Evolutionary conservation across 2,113 vertebrate species (phyloP), one percentile per base, ranked within the genome.

Genomic region (Sigmodon hispidus): DNA sequence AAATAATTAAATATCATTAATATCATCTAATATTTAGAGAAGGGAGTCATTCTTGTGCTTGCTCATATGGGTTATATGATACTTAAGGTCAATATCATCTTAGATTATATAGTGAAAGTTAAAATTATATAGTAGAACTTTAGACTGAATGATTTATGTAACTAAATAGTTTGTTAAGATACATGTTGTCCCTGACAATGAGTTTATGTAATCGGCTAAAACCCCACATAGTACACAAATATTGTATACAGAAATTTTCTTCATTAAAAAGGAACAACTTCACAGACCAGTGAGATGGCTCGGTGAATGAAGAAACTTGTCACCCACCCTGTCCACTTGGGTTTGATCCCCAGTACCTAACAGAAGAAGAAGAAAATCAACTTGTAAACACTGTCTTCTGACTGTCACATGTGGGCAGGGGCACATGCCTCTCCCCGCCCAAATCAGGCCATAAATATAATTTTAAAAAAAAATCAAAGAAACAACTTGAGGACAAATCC

Each of bases 11-110:
- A 8, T 57, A 59, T 45, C 76, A 89, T 59, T 83, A 91, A 73
- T 43, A 87, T 87, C 19, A 72, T 89, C n/a, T 90, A 92, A 93
- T 79, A 77, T 76, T 87, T 87, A 65, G 85, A 70, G 36, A 67
- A 22, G 45, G 34, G 45, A 89, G 70, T 89, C 70, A 75, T 40
- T 75, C 57, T 43, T 90, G 50, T 70, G 63, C 17, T 91, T 45
- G 70, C 19, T 83, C n/a, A 89, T 12, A 26, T 31, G 45, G 29
- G 2, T 40, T 91, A 1, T 76, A 48, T 26, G 17, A 52, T 81
- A 22, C 61, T 19, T 89, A 83, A 93, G 21, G 31, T 81, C 45
- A 77, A 48, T 55, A 31, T 7, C 16, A 87, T 45, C 34, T 89
- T 89, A 86, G 85, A 93, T 89, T 91, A 65, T 55, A 63, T 50